Evolutionary conservation across 2,113 vertebrate species (phyloP).

Genomic region (Vulpes lagopus): DNA sequence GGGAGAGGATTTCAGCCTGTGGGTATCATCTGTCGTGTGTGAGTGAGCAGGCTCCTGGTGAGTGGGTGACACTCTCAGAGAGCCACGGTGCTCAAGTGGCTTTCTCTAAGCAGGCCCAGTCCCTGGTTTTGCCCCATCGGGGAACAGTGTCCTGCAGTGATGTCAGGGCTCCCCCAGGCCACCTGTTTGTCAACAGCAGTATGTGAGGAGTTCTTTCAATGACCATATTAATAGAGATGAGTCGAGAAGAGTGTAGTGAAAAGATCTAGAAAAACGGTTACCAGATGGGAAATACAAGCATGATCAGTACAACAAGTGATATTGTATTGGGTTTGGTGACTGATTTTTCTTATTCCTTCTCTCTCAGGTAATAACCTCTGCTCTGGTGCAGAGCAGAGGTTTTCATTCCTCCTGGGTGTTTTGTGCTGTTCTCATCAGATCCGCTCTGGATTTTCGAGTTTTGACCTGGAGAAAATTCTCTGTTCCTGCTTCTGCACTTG

Average conservation of each 20-base stretch:
- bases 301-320: background rate
- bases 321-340: background rate
- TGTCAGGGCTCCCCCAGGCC: background rate
- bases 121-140: background rate
- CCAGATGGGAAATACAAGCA: background rate
- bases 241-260: background rate
- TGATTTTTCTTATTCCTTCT: constrained; percentile 1
- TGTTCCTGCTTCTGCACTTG: background rate
- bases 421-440: background rate
- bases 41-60: background rate
- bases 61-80: constrained; percentile 11
- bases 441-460: background rate
- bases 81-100: background rate
- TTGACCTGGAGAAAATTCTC: background rate
- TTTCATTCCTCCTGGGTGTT: background rate
- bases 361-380: background rate
- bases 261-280: background rate
- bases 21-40: constrained; percentile 36
- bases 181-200: background rate
- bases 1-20: constrained; percentile 80
- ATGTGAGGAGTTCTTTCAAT: background rate
- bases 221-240: background rate
- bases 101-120: background rate
- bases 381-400: background rate
- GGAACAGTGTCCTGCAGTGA: background rate